Evolutionary conservation across 2,888 invertebrate genomes (phyloP).

Genomic region (Trachelus tabidus): DNA sequence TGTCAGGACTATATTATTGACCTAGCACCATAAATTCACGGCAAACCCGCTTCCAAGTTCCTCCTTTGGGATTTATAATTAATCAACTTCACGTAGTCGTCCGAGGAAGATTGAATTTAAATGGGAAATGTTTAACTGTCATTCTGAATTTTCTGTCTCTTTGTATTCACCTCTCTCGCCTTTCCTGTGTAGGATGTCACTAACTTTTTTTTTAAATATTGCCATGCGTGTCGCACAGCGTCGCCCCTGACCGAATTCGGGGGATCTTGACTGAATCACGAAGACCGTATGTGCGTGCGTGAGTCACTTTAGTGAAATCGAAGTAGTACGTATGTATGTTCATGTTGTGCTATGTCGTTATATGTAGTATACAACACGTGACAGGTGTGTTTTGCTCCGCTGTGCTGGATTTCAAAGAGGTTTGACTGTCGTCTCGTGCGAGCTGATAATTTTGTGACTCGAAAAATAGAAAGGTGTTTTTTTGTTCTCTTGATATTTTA

Average conservation of each 20-base stretch:
- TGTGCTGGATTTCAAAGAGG: not conserved
- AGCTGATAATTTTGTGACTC: too few species aligned
- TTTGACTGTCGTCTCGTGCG: not conserved
- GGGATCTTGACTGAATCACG: not conserved
- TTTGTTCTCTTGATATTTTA: not conserved
- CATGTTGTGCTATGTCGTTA: not conserved
- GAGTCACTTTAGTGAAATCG: not conserved
- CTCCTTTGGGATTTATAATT: not conserved
- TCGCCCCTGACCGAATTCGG: not conserved
- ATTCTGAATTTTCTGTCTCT: not conserved
- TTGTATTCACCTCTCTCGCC: not conserved
- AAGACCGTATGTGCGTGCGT: not conserved
- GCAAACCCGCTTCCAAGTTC: not conserved
- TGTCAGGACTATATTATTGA: not conserved
- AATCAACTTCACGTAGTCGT: not conserved
- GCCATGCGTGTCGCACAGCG: not conserved
- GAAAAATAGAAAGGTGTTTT: not conserved
- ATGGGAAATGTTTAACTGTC: not conserved
- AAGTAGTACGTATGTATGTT: not conserved
- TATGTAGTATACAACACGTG: not conserved
- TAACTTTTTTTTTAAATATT: not conserved
- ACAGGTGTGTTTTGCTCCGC: not conserved
- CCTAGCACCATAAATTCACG: not conserved
- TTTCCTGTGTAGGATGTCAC: not conserved
- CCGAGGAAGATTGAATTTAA: not conserved